Conservation (phyloP, 2,113 vertebrate genomes). For the Corvus cornix region DNA sequence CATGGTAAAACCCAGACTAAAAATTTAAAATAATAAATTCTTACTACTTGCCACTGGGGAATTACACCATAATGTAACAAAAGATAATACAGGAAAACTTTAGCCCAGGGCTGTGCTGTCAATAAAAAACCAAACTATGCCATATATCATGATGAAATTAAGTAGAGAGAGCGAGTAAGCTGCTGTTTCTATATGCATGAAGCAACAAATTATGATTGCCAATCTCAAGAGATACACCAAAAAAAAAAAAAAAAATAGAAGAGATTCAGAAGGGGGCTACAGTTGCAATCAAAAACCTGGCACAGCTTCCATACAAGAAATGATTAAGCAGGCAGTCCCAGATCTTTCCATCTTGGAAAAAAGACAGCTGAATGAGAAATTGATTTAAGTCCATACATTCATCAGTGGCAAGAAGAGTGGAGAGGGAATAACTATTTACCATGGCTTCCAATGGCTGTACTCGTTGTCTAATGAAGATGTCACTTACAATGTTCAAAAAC, state of each 20-base stretch:
- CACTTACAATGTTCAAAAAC: background rate
- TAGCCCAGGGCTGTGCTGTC: fast-evolving
- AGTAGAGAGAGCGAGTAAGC: background rate
- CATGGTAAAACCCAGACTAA: background rate
- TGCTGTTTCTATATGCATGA: background rate
- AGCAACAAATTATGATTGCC: background rate
- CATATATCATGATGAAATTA: background rate
- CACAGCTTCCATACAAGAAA: background rate
- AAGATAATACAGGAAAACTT: background rate
- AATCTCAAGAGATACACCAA: background rate
- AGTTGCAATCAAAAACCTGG: background rate
- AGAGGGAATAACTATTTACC: background rate
- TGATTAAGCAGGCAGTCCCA: background rate
- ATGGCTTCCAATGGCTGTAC: background rate
- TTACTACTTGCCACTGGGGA: background rate
- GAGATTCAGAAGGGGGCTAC: background rate
- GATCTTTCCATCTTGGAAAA: background rate
- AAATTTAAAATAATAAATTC: background rate
- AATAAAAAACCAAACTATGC: background rate
- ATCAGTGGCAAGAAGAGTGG: background rate
- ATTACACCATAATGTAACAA: background rate
- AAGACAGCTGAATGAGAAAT: background rate
- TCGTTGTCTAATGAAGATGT: background rate
- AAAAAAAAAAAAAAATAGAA: background rate
- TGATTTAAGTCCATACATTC: background rate